Conservation (phyloP, 2,797 vertebrate species). For the Esox lucius region DNA sequence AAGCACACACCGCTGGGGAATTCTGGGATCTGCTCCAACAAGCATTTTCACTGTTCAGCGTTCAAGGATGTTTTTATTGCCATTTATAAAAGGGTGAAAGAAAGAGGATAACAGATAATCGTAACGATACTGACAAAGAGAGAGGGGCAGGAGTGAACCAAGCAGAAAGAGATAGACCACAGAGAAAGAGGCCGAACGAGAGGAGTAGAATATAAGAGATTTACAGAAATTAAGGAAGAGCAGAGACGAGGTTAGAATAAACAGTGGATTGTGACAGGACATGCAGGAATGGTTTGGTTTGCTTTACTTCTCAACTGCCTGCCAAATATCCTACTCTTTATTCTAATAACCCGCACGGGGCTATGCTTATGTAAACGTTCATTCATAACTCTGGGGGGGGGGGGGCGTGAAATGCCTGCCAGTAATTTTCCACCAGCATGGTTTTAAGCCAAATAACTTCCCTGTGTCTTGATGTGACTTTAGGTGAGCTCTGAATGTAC, state of each 20-base stretch:
- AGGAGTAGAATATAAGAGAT: not conserved
- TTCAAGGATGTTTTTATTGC: slow-evolving; percentile 14
- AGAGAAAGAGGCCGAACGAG: not conserved
- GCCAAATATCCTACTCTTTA: not conserved
- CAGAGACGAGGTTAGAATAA: not conserved
- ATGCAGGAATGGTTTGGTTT: not conserved
- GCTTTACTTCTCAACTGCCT: not conserved
- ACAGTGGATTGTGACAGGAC: not conserved
- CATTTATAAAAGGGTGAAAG: not conserved
- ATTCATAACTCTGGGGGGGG: slow-evolving; percentile 56
- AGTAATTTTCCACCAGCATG: slow-evolving; percentile 63
- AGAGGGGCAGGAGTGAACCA: too few relatives aligned
- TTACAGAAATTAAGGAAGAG: too few relatives aligned
- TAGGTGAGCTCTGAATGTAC: not conserved
- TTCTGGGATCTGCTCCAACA: slow-evolving; percentile 33
- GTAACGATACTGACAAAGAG: not conserved
- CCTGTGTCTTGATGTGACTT: slow-evolving; percentile 35
- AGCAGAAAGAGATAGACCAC: not conserved
- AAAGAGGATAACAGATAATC: not conserved
- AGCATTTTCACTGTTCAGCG: slow-evolving; percentile 9
- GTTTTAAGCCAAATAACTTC: slow-evolving; percentile 50
- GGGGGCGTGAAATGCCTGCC: slow-evolving; percentile 36
- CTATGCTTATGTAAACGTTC: slow-evolving; percentile 65
- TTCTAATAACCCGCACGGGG: slow-evolving; percentile 49
- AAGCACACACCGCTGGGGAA: not conserved